Base-by-base conservation (phyloP, 2,888 invertebrate genomes). In the Drosophila lutescens region DNA sequence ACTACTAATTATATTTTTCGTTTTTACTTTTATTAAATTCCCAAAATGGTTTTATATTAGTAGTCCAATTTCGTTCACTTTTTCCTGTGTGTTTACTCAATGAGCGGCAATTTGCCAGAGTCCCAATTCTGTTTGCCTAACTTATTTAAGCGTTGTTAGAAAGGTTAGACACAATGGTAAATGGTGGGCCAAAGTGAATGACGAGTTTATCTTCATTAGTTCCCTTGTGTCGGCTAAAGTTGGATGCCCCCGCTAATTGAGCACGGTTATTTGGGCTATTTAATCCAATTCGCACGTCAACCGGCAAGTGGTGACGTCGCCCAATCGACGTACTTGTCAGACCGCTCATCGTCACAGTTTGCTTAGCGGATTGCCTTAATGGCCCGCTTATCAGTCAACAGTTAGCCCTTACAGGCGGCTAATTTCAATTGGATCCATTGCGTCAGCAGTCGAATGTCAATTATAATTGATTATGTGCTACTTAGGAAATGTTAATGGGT, bases 131-230 rank as follows among this genome's bases (percentile, higher is more conserved):
- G 70, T 86, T 86, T 82, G 54, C 71, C 47, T 46, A 76, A 71
- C 68, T 83, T 55, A 83, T 78, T 86, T 60, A 59, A 41, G 17
- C 34, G 44, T 30, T 54, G 41, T 47, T 47, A 34, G 47, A 41
- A 62, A 41, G 47, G 54, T 17, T 26, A 26, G 26, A 26, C 26
- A 26, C 26, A 5, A 6, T 26, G 6, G 26, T 26, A 26, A 26
- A 6, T 26, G 26, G 26, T 26, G 26, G 5, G 26, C 1, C 26
- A 26, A 26, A 26, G 40, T 56, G 44, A 51, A 2, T 60, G 50
- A 53, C 62, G 58, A 58, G 65, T 60, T 76, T 73, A 78, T 86
- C 80, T 78, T 82, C 80, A 80, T 82, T 86, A 82, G 76, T 46
- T 58, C 47, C 47, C 61, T 76, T 59, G 46, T 40, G 46, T n/a